A percentile compares a stretch with the other conserved stretches of the same genome.
Evolutionary conservation across 1,140 invertebrate species (phyloP).

Genomic region (Camponotus pennsylvanicus): DNA sequence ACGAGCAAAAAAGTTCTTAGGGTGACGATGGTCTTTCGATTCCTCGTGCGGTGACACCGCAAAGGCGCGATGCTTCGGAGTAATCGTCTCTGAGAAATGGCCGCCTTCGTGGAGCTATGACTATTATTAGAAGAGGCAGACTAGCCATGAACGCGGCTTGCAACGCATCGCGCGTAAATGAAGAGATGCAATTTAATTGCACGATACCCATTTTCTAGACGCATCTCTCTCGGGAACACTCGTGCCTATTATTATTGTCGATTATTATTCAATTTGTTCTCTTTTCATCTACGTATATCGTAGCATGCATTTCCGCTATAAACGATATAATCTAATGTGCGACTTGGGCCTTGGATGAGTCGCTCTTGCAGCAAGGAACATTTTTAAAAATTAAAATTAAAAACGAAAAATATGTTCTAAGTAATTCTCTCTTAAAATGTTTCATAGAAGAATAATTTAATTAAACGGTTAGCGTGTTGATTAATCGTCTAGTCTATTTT

Average conservation of each 20-base stretch:
- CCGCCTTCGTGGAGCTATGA: conserved; percentile 62
- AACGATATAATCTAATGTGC: neutral
- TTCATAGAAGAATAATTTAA: neutral
- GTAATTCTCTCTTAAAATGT: neutral
- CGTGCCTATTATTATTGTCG: neutral
- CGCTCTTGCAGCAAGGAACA: no score
- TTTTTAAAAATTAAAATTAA: no score
- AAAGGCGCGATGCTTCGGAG: conserved; percentile 15
- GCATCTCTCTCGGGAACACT: neutral
- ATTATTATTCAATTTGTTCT: neutral
- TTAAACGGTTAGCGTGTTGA: neutral
- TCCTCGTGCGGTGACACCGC: neutral
- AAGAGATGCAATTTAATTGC: neutral
- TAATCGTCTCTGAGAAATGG: conserved; percentile 66
- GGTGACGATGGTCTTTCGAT: neutral
- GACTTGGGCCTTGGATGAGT: no score
- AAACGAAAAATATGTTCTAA: neutral
- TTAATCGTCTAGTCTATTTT: neutral
- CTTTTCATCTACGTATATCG: no score
- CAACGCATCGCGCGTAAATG: neutral
- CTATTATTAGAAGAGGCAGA: conserved; percentile 71
- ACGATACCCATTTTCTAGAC: neutral
- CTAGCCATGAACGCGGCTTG: conserved; percentile 19
- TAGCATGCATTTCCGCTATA: neutral
- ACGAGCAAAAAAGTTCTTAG: no score